Conservation (phyloP, 2,113 vertebrate species). For the Gallinago jamesoni region DNA sequence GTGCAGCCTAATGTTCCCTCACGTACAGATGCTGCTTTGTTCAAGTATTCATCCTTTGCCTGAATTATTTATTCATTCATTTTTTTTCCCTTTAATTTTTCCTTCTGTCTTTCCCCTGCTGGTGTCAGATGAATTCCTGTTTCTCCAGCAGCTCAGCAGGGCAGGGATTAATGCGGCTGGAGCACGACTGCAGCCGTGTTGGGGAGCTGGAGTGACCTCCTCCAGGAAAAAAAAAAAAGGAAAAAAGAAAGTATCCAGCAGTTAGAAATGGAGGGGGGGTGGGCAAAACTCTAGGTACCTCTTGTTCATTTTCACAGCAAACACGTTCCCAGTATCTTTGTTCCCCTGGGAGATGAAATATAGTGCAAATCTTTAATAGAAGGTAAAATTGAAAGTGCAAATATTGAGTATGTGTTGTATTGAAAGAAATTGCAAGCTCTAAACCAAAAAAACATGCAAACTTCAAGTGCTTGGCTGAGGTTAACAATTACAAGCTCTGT, state of each 20-base stretch:
- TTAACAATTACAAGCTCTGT: neutral
- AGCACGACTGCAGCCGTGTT: neutral
- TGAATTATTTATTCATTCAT: slow-evolving; percentile 70
- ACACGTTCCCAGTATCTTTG: neutral
- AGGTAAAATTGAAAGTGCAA: slow-evolving; percentile 11
- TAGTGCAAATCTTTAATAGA: neutral
- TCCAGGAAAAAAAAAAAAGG: slow-evolving; percentile 19
- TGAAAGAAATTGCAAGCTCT: slow-evolving; percentile 24
- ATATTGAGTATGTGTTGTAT: neutral
- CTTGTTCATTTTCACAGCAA: slow-evolving; percentile 35
- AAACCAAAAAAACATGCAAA: neutral
- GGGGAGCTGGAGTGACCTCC: slow-evolving; percentile 48
- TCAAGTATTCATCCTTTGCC: slow-evolving; percentile 38
- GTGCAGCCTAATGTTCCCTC: neutral
- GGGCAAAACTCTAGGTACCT: neutral
- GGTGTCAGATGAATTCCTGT: slow-evolving; percentile 67
- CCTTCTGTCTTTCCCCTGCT: slow-evolving; percentile 62
- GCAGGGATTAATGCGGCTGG: slow-evolving; percentile 61
- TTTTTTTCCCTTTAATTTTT: slow-evolving; percentile 56
- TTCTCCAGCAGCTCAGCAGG: slow-evolving; percentile 66
- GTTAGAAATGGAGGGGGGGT: neutral
- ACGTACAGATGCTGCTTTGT: slow-evolving; percentile 15
- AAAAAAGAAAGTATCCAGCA: slow-evolving; percentile 42
- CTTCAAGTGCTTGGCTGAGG: neutral
- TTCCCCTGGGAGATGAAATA: neutral